phyloP scores from a whole-genome alignment of 2,888 invertebrate genomes.

The Calephelis perditalis region DNA sequence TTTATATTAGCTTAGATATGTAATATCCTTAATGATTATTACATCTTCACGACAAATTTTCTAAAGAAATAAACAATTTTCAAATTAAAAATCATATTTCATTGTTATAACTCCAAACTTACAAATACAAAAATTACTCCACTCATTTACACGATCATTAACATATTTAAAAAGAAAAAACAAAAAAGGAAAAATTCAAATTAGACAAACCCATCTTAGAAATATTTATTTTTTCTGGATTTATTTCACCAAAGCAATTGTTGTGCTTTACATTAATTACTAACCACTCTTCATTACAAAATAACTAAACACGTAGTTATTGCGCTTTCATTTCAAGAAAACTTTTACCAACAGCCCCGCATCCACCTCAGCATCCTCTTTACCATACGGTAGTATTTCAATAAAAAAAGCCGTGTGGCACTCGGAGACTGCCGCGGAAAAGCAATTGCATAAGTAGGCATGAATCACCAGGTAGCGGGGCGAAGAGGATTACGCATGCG shows the following conservation, averaged over 20 bases:
- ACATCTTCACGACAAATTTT: too few species aligned
- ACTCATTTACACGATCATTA: background rate
- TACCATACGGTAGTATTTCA: too few species aligned
- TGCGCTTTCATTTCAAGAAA: too few species aligned
- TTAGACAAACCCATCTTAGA: background rate
- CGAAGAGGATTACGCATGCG: too few species aligned
- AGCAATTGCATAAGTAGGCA: too few species aligned
- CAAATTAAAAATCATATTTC: background rate
- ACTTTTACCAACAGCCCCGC: too few species aligned
- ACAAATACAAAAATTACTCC: conserved; percentile 2
- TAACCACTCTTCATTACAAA: background rate
- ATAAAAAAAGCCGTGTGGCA: too few species aligned
- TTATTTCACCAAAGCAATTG: conserved; percentile 5
- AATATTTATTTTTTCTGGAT: background rate
- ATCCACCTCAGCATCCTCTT: too few species aligned
- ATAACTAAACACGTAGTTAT: background rate
- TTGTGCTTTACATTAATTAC: background rate
- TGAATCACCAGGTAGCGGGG: too few species aligned
- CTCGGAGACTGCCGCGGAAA: too few species aligned
- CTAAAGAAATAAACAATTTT: background rate
- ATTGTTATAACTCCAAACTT: background rate
- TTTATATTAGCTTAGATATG: too few species aligned
- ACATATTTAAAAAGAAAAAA: background rate
- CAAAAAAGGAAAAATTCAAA: background rate
- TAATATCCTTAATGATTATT: too few species aligned